Evolutionary conservation across 2,113 vertebrate genomes (phyloP), one percentile per base, ranked within the genome.

Genomic region (Myotis yumanensis): DNA sequence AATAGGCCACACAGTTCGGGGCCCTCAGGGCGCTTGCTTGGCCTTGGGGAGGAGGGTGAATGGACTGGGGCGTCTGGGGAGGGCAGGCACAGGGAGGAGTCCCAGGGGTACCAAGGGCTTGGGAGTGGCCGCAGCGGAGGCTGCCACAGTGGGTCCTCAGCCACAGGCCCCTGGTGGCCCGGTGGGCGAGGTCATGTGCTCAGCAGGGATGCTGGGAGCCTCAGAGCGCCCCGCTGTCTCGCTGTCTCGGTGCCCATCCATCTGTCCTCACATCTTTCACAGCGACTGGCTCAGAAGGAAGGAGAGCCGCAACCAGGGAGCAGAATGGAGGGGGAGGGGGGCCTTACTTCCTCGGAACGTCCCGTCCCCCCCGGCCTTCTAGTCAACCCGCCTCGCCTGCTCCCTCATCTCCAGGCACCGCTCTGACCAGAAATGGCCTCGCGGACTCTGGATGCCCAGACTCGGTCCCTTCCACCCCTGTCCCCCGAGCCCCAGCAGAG

Each of bases 191-290:
- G 93, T 64, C 54, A 85, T 0, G 0, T 1, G 0, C 77, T 54
- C 54, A 11, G 14, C 59, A 87, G 37, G 71, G 66, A 51, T 11
- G 10, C 90, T 69, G 51, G 62, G 77, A 66, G 79, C 90, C 66
- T 52, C 3, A 3, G 86, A 79, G 94, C 87, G 83, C 37, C 40
- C n/a, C n/a, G n/a, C n/a, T n/a, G n/a, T n/a, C n/a, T n/a, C 80
- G 28, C 64, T 69, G 80, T 16, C 81, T 94, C 81, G 37, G 68
- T 95, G 48, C 93, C 91, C 83, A 43, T 82, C 92, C 93, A 82
- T 93, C 94, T 96, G 92, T 11, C 76, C 81, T 40, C 3, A 12
- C 9, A 87, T 57, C 82, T 91, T 89, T 79, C 64, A 40, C 73
- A 37, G 71, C 43, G 76, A 90, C 94, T 75, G 86, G 96, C 85